Conservation (phyloP, 2,888 invertebrate genomes). For the Phaedon cochleariae region DNA sequence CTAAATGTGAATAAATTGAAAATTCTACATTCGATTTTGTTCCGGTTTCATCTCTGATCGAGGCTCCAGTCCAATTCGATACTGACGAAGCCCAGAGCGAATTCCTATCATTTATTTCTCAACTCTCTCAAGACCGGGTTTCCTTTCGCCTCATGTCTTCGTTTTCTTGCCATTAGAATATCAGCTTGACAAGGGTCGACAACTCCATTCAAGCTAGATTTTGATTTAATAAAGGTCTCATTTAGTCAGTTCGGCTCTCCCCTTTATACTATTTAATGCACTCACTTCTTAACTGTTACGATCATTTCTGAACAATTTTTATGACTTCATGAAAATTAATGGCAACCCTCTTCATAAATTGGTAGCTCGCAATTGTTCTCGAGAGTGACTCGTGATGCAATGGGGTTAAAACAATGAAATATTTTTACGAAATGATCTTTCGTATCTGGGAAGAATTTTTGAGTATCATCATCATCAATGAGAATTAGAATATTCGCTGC, state of each 20-base stretch:
- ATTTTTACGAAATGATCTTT: too few relatives aligned
- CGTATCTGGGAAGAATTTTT: too few relatives aligned
- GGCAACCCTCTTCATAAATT: too few relatives aligned
- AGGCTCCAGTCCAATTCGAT: not conserved
- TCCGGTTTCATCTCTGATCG: not conserved
- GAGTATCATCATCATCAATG: too few relatives aligned
- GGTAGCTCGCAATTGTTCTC: too few relatives aligned
- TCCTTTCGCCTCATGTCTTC: slow-evolving; percentile 10
- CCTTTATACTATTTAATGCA: too few relatives aligned
- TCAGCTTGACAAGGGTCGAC: slow-evolving; percentile 13
- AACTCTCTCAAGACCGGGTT: not conserved
- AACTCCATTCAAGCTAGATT: not conserved
- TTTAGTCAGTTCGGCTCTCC: not conserved
- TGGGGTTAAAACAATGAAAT: too few relatives aligned
- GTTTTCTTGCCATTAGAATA: not conserved
- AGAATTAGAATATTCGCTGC: too few relatives aligned
- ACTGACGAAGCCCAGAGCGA: not conserved
- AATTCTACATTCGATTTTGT: not conserved
- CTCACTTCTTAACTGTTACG: not conserved
- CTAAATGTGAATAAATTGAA: too few relatives aligned
- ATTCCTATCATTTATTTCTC: not conserved
- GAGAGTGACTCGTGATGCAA: too few relatives aligned
- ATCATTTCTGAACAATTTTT: not conserved
- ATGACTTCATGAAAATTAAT: not conserved
- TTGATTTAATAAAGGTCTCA: slow-evolving; percentile 12